Evolutionary conservation across 2,888 invertebrate genomes (phyloP).

Genomic region (Sarcophaga rosellei): DNA sequence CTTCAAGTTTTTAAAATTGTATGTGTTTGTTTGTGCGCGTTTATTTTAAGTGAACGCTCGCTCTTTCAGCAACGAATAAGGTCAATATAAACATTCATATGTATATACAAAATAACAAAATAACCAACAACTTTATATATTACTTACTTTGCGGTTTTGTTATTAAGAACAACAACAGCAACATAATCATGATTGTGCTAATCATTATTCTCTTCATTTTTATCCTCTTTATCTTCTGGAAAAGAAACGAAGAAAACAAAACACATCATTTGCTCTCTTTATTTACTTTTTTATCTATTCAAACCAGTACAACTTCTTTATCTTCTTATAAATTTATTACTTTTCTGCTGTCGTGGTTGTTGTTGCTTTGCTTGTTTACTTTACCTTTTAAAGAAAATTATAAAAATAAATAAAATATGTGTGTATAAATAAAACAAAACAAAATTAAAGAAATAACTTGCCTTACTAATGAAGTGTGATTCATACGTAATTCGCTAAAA

Average conservation of each 20-base stretch:
- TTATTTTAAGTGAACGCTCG: background rate
- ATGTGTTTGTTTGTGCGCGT: background rate
- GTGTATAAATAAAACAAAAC: slow-evolving; percentile 14
- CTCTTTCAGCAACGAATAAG: slow-evolving; percentile 47
- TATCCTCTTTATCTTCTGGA: slow-evolving; percentile 9
- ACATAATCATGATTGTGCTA: slow-evolving; percentile 1
- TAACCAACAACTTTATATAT: background rate
- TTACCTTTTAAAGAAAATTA: slow-evolving; percentile 33
- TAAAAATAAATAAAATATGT: slow-evolving; percentile 18
- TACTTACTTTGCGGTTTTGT: slow-evolving; percentile 19
- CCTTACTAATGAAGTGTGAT: slow-evolving; percentile 49
- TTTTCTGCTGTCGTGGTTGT: slow-evolving; percentile 1
- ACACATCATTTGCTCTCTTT: background rate
- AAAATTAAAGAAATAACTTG: slow-evolving; percentile 27
- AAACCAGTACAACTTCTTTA: slow-evolving; percentile 19
- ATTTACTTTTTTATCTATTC: slow-evolving; percentile 23
- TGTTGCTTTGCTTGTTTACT: slow-evolving; percentile 9
- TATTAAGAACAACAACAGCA: background rate
- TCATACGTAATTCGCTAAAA: slow-evolving; percentile 45
- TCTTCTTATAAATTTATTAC: slow-evolving; percentile 5
- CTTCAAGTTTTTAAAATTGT: slow-evolving; percentile 9
- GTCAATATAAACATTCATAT: slow-evolving; percentile 54
- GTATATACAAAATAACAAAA: slow-evolving; percentile 10
- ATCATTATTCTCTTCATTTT: slow-evolving; percentile 16
- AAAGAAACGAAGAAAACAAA: background rate